Evolutionary conservation across 2,797 vertebrate species (phyloP), one percentile per base, ranked within the genome.

Genomic region (Lepus townsendii): DNA sequence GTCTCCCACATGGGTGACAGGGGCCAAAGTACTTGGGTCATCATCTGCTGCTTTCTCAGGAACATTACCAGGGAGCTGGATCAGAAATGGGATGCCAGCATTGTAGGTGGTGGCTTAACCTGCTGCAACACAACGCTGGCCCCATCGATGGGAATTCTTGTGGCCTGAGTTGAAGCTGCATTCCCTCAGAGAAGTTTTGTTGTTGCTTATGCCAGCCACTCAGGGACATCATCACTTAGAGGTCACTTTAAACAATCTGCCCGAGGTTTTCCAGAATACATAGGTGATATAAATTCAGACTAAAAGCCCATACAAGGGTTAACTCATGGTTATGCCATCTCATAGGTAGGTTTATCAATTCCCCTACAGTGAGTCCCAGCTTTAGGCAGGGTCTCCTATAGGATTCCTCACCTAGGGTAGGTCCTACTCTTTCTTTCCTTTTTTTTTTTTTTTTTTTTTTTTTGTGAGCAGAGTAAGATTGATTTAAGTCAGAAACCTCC

Each of bases 181-280:
- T 69, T 93, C 62, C 30, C 75, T 14, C 42, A 60, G 52, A 42
- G 27, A 92, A 60, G 42, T 76, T 52, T 68, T 72, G 62, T 92
- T 38, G 79, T 38, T 80, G 27, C 20, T 82, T 93, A 26, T 89
- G 50, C n/a, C 16, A 76, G 38, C 85, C 17, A 88, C 26, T 32
- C 12, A 63, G n/a, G 38, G 75, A 80, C 22, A 62, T 27, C 42
- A 50, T 2, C 66, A 66, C 52, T n/a, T 47, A 63, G 63, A 80
- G 17, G 54, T 54, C 52, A 86, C 68, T 57, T 90, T 50, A 89
- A 88, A 89, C 30, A 62, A 42, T 90, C 62, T 86, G 54, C 26
- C 90, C n/a, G 76, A 82, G 75, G 26, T 60, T 75, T 69, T 90
- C 85, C 75, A 75, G n/a, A 92, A 47, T 63, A 54, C 22, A 71